Conservation (phyloP, 1,140 invertebrate genomes). For the Drosophila nigromelanica region DNA sequence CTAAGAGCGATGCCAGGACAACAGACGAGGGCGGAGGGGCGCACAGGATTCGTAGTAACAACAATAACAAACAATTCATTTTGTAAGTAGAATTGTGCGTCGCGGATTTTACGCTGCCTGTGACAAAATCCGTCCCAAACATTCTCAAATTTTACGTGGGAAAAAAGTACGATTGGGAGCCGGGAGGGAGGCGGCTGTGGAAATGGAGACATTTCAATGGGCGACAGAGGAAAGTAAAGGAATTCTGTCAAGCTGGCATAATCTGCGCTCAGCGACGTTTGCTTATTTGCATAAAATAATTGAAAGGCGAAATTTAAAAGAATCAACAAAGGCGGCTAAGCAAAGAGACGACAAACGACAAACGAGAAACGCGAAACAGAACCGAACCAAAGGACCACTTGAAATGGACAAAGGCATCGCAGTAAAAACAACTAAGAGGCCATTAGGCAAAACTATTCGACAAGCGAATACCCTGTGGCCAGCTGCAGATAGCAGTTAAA, state of each 20-base stretch:
- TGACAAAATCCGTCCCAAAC: constrained; percentile 7
- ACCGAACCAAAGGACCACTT: constrained; percentile 30
- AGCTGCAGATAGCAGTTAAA: no score
- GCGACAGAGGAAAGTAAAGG: constrained; percentile 14
- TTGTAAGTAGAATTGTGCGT: constrained; percentile 52
- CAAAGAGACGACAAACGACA: constrained; percentile 14
- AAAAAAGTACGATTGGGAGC: constrained; percentile 9
- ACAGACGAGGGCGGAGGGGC: background rate
- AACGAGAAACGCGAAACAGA: constrained; percentile 18
- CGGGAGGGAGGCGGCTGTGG: background rate
- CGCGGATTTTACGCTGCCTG: constrained; percentile 51
- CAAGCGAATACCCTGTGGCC: background rate
- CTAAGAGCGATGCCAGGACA: constrained; percentile 4
- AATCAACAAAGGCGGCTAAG: constrained; percentile 73
- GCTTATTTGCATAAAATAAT: constrained; percentile 83
- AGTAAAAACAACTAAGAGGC: constrained; percentile 8
- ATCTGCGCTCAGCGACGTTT: constrained; percentile 66
- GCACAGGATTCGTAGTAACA: constrained; percentile 33
- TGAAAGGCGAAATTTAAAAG: constrained; percentile 82
- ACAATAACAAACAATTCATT: constrained; percentile 78
- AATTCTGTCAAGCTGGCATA: constrained; percentile 80
- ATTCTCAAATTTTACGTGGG: constrained; percentile 1
- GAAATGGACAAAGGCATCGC: constrained; percentile 22
- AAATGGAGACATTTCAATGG: constrained; percentile 21
- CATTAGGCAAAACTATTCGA: background rate